Conservation (phyloP, 2,888 invertebrate species). For the Luperina testacea region DNA sequence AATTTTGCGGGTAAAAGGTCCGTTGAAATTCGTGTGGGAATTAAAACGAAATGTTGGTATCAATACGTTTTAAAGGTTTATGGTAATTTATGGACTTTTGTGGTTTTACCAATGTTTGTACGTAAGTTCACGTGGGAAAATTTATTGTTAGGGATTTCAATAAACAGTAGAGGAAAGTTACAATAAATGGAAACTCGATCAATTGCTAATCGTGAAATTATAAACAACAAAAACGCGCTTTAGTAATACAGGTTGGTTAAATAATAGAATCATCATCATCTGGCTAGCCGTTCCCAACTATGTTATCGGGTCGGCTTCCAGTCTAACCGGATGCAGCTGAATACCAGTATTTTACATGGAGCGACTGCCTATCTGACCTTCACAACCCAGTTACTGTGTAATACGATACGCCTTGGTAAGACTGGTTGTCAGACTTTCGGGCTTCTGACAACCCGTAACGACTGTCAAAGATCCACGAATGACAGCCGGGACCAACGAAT, state of each 20-base stretch:
- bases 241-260: background rate
- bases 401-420: no score
- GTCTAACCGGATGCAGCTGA: no score
- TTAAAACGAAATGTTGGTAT: constrained; percentile 37
- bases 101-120: constrained; percentile 31
- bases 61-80: constrained; percentile 41
- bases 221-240: background rate
- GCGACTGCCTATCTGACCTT: no score
- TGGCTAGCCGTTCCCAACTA: no score
- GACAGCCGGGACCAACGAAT: no score
- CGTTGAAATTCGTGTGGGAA: constrained; percentile 57
- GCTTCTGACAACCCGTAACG: no score
- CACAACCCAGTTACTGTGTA: no score
- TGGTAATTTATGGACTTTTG: constrained; percentile 53
- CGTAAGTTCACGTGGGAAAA: constrained; percentile 22
- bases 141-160: constrained; percentile 29
- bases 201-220: background rate
- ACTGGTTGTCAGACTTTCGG: no score
- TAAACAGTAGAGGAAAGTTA: background rate
- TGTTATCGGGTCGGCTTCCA: no score
- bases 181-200: background rate
- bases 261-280: no score
- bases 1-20: constrained; percentile 51
- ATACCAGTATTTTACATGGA: no score
- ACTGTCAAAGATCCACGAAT: no score